phyloP scores from a whole-genome alignment of 2,113 vertebrate genomes.

The Notothenia coriiceps region DNA sequence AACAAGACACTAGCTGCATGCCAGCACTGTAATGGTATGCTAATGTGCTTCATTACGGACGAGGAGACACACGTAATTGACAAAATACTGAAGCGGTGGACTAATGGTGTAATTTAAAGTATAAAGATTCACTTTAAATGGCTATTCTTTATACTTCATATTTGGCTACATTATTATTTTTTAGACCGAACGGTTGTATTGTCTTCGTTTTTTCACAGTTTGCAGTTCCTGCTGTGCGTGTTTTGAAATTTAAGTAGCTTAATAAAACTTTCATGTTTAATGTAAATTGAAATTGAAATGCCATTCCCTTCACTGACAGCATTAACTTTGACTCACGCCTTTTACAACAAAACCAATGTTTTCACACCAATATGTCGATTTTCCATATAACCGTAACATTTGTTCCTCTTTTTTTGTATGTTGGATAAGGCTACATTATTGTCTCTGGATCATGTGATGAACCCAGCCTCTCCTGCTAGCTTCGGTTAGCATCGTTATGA shows the following conservation, averaged over 20 bases:
- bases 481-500: not conserved
- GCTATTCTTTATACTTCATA: not conserved
- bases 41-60: not conserved
- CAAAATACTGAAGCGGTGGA: not conserved
- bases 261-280: not conserved
- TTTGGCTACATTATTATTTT: not conserved
- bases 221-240: not conserved
- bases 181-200: no score
- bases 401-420: not conserved
- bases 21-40: not conserved
- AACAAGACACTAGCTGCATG: conserved; percentile 1
- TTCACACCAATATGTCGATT: not conserved
- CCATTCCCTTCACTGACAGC: not conserved
- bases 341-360: not conserved
- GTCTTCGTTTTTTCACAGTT: not conserved
- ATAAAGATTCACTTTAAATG: not conserved
- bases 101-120: not conserved
- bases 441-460: conserved; percentile 30
- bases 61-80: not conserved
- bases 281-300: no score
- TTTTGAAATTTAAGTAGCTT: not conserved
- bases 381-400: no score
- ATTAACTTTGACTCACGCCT: not conserved
- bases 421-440: not conserved
- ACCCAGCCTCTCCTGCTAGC: conserved; percentile 13